phyloP scores from a whole-genome alignment of 2,888 invertebrate genomes.

The Nipponacmea schrenckii region DNA sequence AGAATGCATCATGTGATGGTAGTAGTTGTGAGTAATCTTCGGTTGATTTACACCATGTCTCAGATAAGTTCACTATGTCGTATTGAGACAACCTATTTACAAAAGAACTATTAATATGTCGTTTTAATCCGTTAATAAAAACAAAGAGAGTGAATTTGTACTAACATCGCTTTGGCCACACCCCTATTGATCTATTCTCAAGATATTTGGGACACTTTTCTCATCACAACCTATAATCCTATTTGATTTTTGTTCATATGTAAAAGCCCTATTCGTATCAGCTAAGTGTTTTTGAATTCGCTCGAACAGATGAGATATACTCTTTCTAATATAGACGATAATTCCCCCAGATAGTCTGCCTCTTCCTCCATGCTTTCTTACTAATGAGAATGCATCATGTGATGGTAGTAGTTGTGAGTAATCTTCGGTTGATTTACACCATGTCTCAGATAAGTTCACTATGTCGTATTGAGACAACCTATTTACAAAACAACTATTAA shows the following conservation, averaged over 20 bases:
- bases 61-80: not conserved
- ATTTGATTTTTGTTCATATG: not conserved
- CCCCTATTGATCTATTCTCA: conserved; percentile 2
- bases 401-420: not conserved
- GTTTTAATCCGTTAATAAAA: not conserved
- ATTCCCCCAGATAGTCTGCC: conserved; percentile 1
- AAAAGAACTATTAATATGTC: conserved; percentile 2
- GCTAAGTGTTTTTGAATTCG: not conserved
- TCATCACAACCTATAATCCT: not conserved
- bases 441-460: not conserved
- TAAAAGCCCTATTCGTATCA: conserved; percentile 2
- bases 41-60: not conserved
- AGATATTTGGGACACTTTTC: not conserved
- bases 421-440: not conserved
- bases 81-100: not conserved
- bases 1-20: not conserved
- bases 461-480: conserved; percentile 4
- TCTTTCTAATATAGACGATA: conserved; percentile 1
- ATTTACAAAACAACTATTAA: not conserved
- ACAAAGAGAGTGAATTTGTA: conserved; percentile 3
- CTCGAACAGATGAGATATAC: not conserved
- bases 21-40: not conserved
- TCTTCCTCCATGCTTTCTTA: not conserved
- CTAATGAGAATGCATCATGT: not conserved
- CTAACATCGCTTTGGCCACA: conserved; percentile 3